These are phyloP conservation scores for Lutjanus campechanus DNA, from an alignment of 2,797 vertebrate species.

Conservation along the genomic window DNA sequence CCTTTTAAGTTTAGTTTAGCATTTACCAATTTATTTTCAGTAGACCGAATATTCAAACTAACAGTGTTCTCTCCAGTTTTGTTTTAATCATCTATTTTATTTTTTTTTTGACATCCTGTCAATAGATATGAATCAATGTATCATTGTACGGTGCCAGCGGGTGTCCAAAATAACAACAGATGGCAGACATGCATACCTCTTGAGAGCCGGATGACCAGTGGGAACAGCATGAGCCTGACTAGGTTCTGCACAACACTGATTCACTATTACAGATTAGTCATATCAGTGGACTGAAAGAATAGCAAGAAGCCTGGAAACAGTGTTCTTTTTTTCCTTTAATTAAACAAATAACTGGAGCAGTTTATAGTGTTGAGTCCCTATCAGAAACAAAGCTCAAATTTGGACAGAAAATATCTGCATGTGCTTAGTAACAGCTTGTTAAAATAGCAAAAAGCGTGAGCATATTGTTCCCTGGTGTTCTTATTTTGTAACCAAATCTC, in stretches of 20 bases:
- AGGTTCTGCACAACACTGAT: constrained; percentile 69
- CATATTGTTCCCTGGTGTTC: background rate
- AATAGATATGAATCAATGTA: constrained; percentile 62
- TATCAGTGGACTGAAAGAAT: constrained; percentile 41
- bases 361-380: background rate
- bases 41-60: background rate
- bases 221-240: constrained; percentile 73
- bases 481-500: background rate
- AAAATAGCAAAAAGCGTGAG: background rate
- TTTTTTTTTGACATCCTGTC: constrained; percentile 51
- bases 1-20: no score
- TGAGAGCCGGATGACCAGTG: constrained; percentile 63
- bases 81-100: constrained; percentile 6
- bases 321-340: constrained; percentile 4
- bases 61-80: background rate
- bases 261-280: constrained; percentile 74
- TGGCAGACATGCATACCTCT: constrained; percentile 73
- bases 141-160: constrained; percentile 51
- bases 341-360: constrained; percentile 10
- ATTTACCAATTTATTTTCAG: background rate
- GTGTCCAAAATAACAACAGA: constrained; percentile 79
- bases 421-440: background rate
- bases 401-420: constrained; percentile 4
- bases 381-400: background rate
- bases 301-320: constrained; percentile 2